Base-by-base conservation (phyloP, 2,797 vertebrate genomes). In the Dermochelys coriacea region DNA sequence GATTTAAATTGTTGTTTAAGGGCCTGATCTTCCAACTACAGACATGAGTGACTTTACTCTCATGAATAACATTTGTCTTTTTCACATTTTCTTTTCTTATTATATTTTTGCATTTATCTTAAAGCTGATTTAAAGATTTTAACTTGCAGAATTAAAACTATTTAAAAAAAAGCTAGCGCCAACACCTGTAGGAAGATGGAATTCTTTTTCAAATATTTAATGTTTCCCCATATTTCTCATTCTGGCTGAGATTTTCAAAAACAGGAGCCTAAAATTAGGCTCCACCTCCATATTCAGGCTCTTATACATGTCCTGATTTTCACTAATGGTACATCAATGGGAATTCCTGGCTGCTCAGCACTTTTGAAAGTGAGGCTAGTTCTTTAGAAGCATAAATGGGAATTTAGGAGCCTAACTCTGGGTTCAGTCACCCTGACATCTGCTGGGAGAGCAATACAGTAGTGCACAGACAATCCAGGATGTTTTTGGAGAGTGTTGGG, bases 311-410 rank as follows among this genome's bases (percentile, higher is more conserved):
- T 14, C 71, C 41, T 31, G 45, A 49, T 47, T 77, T 49, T 77
- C 27, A 75, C 6, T 47, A 27, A 75, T 18, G 15, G 12, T 49
- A 49, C 14, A 41, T 37, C 47, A 51, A n/a, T 80, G 47, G 57
- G 19, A 80, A 80, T 11, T 12, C 45, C 16, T 61, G 75, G 25
- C 25, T 51, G 37, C n/a, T 1, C 1, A 0, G 0, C 0, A 0
- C 2, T 37, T 90, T 68, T 51, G 12, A 47, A 85, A 90, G 52
- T 14, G 79, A 0, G 3, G 34, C 5, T 18, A 18, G 1, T 5
- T 78, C 4, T n/a, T 61, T 80, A 51, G 82, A 55, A 88, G 27
- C 2, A 81, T 61, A 74, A 74, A 41, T 74, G 68, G 68, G n/a
- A 74, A 78, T 16, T 1, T 9, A 41, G 19, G 25, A 57, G 27